Conservation (phyloP, 2,888 invertebrate genomes). For the Phalangium opilio region DNA sequence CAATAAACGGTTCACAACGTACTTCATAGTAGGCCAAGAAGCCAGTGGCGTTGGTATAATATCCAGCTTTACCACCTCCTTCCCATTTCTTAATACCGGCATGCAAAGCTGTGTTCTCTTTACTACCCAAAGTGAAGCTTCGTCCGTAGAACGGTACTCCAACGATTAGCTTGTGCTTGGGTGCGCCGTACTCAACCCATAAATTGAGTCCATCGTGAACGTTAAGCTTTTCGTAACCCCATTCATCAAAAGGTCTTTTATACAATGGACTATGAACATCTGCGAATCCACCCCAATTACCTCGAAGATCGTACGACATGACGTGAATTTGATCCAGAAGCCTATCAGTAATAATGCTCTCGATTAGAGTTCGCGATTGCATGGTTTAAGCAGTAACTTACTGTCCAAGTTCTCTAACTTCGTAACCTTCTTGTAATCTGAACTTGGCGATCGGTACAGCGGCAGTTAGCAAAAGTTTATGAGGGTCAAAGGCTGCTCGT, state of each 20-base stretch:
- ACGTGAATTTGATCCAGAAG: constrained; percentile 19
- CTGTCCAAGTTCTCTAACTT: constrained; percentile 76
- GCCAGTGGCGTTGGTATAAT: constrained; percentile 70
- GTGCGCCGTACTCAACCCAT: constrained; percentile 80
- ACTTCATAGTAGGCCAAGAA: constrained; percentile 68
- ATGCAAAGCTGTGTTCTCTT: constrained; percentile 59
- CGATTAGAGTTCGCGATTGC: not conserved
- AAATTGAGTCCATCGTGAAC: constrained; percentile 76
- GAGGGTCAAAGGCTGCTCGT: constrained; percentile 56
- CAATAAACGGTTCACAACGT: too few relatives aligned
- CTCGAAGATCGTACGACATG: constrained; percentile 24
- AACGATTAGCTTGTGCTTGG: constrained; percentile 68
- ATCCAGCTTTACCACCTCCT: constrained; percentile 68
- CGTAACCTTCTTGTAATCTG: constrained; percentile 72
- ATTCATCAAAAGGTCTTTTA: constrained; percentile 62
- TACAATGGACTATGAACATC: constrained; percentile 76
- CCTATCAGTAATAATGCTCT: constrained; percentile 8
- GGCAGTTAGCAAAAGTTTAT: constrained; percentile 72
- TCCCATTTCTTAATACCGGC: constrained; percentile 74
- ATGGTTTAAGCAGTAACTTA: constrained; percentile 35
- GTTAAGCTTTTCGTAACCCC: constrained; percentile 74
- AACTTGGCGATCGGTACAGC: constrained; percentile 78
- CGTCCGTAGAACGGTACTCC: constrained; percentile 81
- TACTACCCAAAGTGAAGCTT: constrained; percentile 65
- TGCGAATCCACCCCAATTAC: constrained; percentile 69